Evolutionary conservation across 2,888 invertebrate genomes (phyloP), one percentile per base, ranked within the genome.

Genomic region (Drosophila mimetica): DNA sequence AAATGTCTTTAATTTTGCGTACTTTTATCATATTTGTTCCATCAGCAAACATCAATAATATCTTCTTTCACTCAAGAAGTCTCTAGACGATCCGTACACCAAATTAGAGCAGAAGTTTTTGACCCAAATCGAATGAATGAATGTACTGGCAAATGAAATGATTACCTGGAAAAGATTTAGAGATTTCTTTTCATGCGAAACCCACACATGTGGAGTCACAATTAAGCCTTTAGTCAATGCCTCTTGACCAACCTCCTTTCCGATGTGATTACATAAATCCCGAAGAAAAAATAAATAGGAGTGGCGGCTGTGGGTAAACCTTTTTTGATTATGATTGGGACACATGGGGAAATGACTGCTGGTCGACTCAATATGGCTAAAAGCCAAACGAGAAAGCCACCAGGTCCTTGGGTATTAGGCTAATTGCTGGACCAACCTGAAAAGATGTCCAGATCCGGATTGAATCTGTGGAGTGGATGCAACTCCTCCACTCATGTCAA

Each of bases 341-440:
- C 61, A 63, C 51, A 52, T 61, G 20, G 34, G 16, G 54, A 39
- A 22, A 59, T 13, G 64, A 25, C 47, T 28, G 46, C 34, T 44
- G 57, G 41, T 58, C 18, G 41, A 44, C 66, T 76, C 86, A 82
- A 82, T 82, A 82, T 58, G 72, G 77, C 77, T 77, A 77, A 85
- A 74, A 82, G 82, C 85, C 65, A 69, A 63, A 48, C 54, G 74
- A 67, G 57, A 20, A 42, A 11, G 63, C 50, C 76, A 65, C 30
- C 78, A 69, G 58, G 71, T 70, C 70, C 78, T 80, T 79, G 76
- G 63, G 72, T 80, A 82, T 82, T 82, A 82, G 78, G 83, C 86
- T 82, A 82, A 82, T 82, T 82, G 86, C 78, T 59, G 61, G 65
- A 39, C 70, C 34, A 44, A 57, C 37, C 76, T 69, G 76, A 74